These are phyloP conservation scores for Rhagophthalmus giganteus DNA, from an alignment of 2,888 invertebrate genomes.

Conservation along the genomic window DNA sequence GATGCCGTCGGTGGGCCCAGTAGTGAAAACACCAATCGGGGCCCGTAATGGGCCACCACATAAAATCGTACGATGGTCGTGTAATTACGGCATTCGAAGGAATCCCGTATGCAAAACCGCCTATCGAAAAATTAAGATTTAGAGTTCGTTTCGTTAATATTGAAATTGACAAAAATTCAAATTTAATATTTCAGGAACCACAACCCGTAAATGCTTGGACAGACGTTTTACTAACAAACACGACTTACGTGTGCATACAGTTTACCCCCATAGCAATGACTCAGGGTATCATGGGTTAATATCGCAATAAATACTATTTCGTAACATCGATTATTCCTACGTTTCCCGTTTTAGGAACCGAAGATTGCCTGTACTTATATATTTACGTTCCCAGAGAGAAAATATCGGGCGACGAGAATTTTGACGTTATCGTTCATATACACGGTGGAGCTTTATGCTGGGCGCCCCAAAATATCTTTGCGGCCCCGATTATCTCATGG, in stretches of 20 bases:
- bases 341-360: slow-evolving; percentile 57
- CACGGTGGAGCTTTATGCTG: slow-evolving; percentile 57
- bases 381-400: slow-evolving; percentile 62
- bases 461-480: slow-evolving; percentile 54
- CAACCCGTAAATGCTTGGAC: slow-evolving; percentile 42
- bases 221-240: slow-evolving; percentile 39
- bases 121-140: slow-evolving; percentile 62
- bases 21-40: slow-evolving; percentile 22
- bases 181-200: slow-evolving; percentile 29
- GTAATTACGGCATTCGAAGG: slow-evolving; percentile 63
- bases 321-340: background rate
- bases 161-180: background rate
- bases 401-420: slow-evolving; percentile 48
- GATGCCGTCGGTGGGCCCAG: slow-evolving; percentile 1
- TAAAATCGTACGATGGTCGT: slow-evolving; percentile 40
- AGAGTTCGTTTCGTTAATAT: slow-evolving; percentile 39
- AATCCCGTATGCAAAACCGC: slow-evolving; percentile 66
- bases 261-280: slow-evolving; percentile 23
- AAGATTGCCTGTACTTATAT: slow-evolving; percentile 69
- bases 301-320: background rate
- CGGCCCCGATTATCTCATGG: slow-evolving; percentile 53
- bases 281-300: slow-evolving; percentile 29
- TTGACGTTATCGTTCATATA: slow-evolving; percentile 56
- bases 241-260: slow-evolving; percentile 41
- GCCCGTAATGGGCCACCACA: slow-evolving; percentile 15